phyloP scores from a whole-genome alignment of 2,113 vertebrate species.

The Otocyon megalotis region DNA sequence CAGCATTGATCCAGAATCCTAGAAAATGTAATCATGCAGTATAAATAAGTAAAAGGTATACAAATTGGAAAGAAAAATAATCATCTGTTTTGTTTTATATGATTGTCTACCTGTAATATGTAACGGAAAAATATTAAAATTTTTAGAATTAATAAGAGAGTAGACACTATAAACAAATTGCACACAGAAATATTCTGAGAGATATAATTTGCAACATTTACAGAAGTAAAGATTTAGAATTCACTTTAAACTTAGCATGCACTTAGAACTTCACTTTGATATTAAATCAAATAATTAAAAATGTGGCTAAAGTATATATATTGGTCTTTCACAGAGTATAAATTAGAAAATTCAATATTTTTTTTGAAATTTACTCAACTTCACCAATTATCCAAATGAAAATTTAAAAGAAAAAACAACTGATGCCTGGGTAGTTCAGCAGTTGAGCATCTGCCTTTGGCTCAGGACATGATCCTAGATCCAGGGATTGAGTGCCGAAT shows the following conservation, averaged over 20 bases:
- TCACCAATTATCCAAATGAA: not conserved
- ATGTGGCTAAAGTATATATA: not conserved
- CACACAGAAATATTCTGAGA: not conserved
- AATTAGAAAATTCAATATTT: not conserved
- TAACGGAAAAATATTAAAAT: not conserved
- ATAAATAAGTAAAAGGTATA: not conserved
- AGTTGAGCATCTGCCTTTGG: no score
- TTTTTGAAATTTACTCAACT: not conserved
- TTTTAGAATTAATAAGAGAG: not conserved
- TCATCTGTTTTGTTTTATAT: not conserved
- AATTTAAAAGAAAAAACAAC: not conserved
- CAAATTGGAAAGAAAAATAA: not conserved
- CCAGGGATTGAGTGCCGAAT: no score
- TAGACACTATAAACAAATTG: not conserved
- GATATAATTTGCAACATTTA: not conserved
- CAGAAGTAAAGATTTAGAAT: not conserved
- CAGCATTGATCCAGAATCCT: not conserved
- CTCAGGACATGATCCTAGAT: no score
- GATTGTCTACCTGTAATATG: not conserved
- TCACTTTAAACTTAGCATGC: not conserved
- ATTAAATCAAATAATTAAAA: not conserved
- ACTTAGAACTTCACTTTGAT: not conserved
- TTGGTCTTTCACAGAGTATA: not conserved
- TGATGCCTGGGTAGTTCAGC: no score
- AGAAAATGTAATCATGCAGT: not conserved